Percentiles rank a stretch among this genome's conserved stretches.
Conservation (phyloP, 2,113 vertebrate genomes). For the Megaptera novaeangliae region DNA sequence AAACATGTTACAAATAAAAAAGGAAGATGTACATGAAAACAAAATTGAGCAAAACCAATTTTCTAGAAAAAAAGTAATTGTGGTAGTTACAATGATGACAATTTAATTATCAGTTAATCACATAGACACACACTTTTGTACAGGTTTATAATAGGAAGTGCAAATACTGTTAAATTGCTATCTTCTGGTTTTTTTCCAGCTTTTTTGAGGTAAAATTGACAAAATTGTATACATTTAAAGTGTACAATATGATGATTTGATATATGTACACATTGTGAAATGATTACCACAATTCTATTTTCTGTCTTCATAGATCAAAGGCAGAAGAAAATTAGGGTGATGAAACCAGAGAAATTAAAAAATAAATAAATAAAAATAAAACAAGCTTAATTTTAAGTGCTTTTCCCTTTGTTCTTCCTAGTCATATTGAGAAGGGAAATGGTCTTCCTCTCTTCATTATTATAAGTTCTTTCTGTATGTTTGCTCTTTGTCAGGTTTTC, state of each 20-base stretch:
- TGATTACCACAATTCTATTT: neutral
- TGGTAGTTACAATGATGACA: neutral
- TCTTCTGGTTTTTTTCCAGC: neutral
- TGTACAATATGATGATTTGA: neutral
- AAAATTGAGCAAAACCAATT: neutral
- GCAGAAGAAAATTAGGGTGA: neutral
- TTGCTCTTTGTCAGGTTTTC: neutral
- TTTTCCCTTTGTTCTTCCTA: neutral
- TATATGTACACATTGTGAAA: neutral
- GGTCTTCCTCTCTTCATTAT: neutral
- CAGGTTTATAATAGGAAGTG: neutral
- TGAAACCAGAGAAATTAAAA: neutral
- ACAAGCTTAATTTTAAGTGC: neutral
- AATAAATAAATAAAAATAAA: neutral
- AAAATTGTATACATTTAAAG: neutral
- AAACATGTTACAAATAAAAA: neutral
- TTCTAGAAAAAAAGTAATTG: neutral
- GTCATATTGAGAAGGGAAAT: neutral
- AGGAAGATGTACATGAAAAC: neutral
- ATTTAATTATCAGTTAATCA: neutral
- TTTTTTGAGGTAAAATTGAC: neutral
- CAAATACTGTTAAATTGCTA: neutral
- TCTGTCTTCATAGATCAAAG: neutral
- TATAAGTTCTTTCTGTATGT: neutral
- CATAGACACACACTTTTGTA: neutral